Conservation (phyloP, 2,797 vertebrate genomes). For the Dipus sagitta region DNA sequence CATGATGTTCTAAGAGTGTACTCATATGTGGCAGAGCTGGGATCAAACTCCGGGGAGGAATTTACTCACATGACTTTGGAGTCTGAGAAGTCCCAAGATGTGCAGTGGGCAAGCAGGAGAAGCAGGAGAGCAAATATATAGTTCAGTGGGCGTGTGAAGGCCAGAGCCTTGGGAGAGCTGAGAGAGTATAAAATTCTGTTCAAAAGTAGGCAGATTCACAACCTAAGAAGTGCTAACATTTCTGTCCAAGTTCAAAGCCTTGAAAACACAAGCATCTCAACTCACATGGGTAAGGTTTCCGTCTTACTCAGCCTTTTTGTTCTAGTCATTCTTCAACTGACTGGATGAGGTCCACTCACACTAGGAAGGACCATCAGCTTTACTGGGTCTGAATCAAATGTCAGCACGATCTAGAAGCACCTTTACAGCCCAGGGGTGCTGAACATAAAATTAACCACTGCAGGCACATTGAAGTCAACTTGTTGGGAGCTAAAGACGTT, state of each 20-base stretch:
- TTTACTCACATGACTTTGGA: neutral
- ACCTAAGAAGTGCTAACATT: neutral
- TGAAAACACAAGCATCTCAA: neutral
- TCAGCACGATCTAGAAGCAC: constrained; percentile 9
- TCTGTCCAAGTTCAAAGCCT: constrained; percentile 9
- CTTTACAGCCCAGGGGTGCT: neutral
- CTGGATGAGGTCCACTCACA: neutral
- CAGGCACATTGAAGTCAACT: neutral
- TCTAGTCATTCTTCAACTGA: neutral
- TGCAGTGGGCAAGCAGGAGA: neutral
- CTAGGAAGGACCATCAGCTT: neutral
- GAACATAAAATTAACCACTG: neutral
- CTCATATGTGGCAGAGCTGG: neutral
- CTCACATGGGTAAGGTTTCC: neutral
- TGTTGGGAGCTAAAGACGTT: neutral
- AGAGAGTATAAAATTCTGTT: neutral
- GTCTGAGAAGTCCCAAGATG: neutral
- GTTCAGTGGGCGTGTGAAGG: neutral
- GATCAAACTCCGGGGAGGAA: constrained; percentile 5
- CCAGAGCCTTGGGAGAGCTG: neutral
- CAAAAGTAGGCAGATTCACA: neutral
- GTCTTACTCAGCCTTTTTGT: neutral
- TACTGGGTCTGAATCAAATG: neutral
- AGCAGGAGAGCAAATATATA: neutral
- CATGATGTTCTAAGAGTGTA: constrained; percentile 8